A percentile compares a stretch with the other conserved stretches of the same genome.
These are phyloP conservation scores for Sciurus niger DNA, from an alignment of 2,113 vertebrate genomes.

Conservation along the genomic window DNA sequence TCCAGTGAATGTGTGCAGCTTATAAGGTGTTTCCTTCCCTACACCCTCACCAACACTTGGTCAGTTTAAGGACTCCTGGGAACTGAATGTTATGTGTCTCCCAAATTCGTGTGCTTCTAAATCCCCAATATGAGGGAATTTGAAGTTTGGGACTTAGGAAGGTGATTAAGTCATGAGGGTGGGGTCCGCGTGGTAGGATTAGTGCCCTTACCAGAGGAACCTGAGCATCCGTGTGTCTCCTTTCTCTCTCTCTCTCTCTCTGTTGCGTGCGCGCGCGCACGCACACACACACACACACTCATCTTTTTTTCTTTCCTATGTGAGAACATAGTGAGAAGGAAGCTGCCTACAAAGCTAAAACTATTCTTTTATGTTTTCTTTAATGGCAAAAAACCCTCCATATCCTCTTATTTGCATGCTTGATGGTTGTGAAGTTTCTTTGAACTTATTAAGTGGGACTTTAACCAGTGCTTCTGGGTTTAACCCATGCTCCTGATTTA, in stretches of 20 bases:
- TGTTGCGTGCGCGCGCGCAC: not conserved
- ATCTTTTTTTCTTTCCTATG: not conserved
- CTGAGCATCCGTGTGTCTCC: too few species aligned
- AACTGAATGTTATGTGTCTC: not conserved
- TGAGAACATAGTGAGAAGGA: not conserved
- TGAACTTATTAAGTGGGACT: not conserved
- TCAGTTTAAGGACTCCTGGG: not conserved
- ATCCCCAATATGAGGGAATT: not conserved
- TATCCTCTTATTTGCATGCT: not conserved
- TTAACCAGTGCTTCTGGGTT: not conserved
- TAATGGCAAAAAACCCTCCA: not conserved
- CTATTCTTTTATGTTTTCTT: not conserved
- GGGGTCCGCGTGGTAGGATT: not conserved
- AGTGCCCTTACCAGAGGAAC: not conserved
- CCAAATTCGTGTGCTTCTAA: not conserved
- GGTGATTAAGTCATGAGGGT: not conserved
- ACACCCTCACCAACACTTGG: not conserved
- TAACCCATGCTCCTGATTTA: not conserved
- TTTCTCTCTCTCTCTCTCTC: not conserved
- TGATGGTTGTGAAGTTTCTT: not conserved
- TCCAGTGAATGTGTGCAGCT: not conserved
- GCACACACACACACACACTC: not conserved
- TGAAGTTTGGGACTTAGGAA: not conserved
- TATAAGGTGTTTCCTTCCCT: not conserved
- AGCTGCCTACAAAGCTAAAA: not conserved